Conservation (phyloP, 2,888 invertebrate species). For the Melanostoma scalare region DNA sequence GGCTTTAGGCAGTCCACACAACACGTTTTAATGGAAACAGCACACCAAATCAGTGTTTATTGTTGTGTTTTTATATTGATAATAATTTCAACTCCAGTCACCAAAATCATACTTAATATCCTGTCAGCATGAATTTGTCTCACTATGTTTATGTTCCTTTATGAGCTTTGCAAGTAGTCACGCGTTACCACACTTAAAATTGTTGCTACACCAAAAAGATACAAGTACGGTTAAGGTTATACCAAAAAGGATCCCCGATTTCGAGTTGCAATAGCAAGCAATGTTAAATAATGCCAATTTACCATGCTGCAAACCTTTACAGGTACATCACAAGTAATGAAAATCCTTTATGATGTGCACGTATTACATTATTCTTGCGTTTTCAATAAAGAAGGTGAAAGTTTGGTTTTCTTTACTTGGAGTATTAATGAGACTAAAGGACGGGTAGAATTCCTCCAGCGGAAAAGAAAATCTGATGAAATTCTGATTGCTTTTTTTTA, state of each 20-base stretch:
- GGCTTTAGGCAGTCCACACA: too few relatives aligned
- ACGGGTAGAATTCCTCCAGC: too few relatives aligned
- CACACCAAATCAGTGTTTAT: too few relatives aligned
- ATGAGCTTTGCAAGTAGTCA: conserved; percentile 2
- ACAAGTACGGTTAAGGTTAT: not conserved
- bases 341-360: conserved; percentile 1
- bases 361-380: too few relatives aligned
- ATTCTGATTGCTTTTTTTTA: too few relatives aligned
- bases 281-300: conserved; percentile 18
- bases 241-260: not conserved
- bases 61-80: too few relatives aligned
- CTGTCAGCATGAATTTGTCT: not conserved
- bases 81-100: conserved; percentile 1
- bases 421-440: too few relatives aligned
- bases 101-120: not conserved
- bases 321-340: conserved; percentile 12
- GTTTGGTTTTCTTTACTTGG: too few relatives aligned
- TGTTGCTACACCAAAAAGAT: conserved; percentile 6
- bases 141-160: not conserved
- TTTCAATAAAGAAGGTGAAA: too few relatives aligned
- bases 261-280: conserved; percentile 7
- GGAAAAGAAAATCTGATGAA: too few relatives aligned
- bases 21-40: too few relatives aligned
- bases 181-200: conserved; percentile 4
- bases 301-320: conserved; percentile 8